Percentiles rank a stretch among this genome's conserved stretches.
Evolutionary conservation across 2,113 vertebrate species (phyloP).

Genomic region (Baryphthengus martii): DNA sequence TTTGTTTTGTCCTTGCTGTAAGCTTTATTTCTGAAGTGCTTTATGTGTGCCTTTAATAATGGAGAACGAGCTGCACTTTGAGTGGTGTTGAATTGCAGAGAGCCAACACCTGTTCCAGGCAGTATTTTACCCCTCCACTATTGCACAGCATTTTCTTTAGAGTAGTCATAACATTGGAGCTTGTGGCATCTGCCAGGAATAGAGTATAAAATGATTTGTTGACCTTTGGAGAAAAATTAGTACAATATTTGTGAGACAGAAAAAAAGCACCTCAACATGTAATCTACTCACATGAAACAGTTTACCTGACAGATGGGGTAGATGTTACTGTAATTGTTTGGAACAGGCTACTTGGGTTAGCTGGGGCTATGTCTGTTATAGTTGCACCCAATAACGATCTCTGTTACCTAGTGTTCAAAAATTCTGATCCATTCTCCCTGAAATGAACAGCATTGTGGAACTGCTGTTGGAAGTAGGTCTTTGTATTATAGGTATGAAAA

Average conservation of each 20-base stretch:
- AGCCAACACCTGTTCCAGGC: not conserved
- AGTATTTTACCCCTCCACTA: not conserved
- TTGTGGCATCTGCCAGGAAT: not conserved
- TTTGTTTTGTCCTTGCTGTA: not conserved
- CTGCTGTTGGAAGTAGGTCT: not conserved
- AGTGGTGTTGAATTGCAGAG: not conserved
- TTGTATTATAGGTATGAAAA: not conserved
- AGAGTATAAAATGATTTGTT: not conserved
- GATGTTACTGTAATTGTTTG: not conserved
- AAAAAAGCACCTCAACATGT: too few species aligned
- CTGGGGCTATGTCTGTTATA: too few species aligned
- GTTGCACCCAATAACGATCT: rapidly evolving
- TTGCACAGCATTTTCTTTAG: not conserved
- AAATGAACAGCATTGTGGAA: rapidly evolving
- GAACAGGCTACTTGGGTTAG: not conserved
- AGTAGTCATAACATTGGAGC: not conserved
- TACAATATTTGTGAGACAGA: not conserved
- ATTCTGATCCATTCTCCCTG: not conserved
- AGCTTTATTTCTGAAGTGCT: not conserved
- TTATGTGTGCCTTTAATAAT: not conserved
- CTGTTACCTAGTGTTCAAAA: not conserved
- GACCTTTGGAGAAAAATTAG: not conserved
- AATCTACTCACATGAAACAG: not conserved
- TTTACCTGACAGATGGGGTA: not conserved
- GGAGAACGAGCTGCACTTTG: not conserved